phyloP scores from a whole-genome alignment of 2,113 vertebrate species.

The Catagonus wagneri region DNA sequence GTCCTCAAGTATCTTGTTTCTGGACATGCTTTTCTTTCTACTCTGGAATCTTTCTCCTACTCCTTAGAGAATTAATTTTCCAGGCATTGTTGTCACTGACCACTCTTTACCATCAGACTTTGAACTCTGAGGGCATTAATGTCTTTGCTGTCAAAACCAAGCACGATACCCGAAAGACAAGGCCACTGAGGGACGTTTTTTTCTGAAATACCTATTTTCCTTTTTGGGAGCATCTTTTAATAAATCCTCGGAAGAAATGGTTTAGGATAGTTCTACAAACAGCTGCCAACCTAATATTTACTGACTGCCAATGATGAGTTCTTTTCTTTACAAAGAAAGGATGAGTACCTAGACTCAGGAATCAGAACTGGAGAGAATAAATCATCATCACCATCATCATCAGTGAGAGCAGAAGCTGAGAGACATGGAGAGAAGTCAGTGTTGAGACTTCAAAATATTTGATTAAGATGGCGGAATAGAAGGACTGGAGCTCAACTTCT shows the following conservation, averaged over 20 bases:
- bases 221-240: not conserved
- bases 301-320: not conserved
- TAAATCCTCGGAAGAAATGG: not conserved
- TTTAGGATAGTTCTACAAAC: not conserved
- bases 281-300: not conserved
- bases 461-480: too few relatives aligned
- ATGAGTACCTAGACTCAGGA: not conserved
- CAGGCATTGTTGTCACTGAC: not conserved
- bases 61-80: conserved; percentile 10
- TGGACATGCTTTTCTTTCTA: not conserved
- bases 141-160: not conserved
- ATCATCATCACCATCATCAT: not conserved
- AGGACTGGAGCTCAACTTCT: too few relatives aligned
- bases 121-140: not conserved
- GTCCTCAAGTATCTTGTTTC: not conserved
- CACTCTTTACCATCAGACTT: not conserved
- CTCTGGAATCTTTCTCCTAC: not conserved
- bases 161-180: not conserved
- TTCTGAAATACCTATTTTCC: not conserved
- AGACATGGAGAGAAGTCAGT: not conserved
- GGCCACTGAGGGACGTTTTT: not conserved
- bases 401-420: not conserved
- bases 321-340: conserved; percentile 13
- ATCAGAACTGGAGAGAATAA: conserved; percentile 42
- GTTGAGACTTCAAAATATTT: conserved; percentile 42